phyloP scores from a whole-genome alignment of 2,797 vertebrate species.

The Poeciliopsis infans region DNA sequence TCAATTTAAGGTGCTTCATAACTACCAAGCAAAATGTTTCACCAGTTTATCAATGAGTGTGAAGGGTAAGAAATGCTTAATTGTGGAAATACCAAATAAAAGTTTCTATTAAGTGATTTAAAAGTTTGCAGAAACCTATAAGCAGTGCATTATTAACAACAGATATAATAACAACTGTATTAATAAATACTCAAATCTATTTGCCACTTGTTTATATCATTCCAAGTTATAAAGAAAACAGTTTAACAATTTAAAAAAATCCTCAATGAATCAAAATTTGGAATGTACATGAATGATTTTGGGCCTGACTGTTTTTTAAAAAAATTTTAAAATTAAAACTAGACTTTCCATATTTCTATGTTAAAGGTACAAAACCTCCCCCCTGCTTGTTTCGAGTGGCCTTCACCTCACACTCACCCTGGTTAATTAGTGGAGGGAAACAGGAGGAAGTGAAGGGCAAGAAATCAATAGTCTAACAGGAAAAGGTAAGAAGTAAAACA shows the following conservation, averaged over 20 bases:
- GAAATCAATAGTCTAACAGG: slow-evolving; percentile 20
- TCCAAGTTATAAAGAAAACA: not conserved
- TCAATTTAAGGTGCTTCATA: not conserved
- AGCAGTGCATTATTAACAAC: not conserved
- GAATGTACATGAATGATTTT: not conserved
- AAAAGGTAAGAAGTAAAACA: slow-evolving; percentile 17
- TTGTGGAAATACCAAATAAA: not conserved
- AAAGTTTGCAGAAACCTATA: not conserved
- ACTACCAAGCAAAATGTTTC: not conserved
- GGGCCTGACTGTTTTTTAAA: not conserved
- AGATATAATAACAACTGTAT: not conserved
- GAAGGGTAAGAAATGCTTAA: not conserved
- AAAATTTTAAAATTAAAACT: slow-evolving; percentile 34
- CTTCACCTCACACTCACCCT: slow-evolving; percentile 47
- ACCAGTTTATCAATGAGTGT: not conserved
- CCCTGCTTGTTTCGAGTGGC: slow-evolving; percentile 54
- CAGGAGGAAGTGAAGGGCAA: slow-evolving; percentile 32
- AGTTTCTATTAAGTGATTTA: not conserved
- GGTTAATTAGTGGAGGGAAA: slow-evolving; percentile 45
- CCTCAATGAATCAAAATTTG: not conserved
- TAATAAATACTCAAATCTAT: not conserved
- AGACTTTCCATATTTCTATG: slow-evolving; percentile 36
- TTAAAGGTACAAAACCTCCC: slow-evolving; percentile 46
- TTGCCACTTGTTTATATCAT: not conserved
- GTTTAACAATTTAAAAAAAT: not conserved